phyloP scores from a whole-genome alignment of 2,888 invertebrate species.

The Nomada flava region DNA sequence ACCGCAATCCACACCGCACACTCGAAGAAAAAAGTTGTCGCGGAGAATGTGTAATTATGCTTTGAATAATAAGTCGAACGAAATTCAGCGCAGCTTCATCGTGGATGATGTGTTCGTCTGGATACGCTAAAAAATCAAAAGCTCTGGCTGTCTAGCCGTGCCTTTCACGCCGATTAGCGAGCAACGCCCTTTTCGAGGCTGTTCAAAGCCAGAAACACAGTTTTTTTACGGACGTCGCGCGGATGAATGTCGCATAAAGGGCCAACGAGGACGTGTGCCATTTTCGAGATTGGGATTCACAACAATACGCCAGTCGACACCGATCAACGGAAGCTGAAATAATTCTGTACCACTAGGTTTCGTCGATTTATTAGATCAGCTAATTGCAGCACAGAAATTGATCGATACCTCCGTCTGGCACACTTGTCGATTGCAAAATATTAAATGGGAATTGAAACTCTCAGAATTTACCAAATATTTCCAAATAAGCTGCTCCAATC shows the following conservation, averaged over 20 bases:
- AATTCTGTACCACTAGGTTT: background rate
- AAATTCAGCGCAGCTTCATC: background rate
- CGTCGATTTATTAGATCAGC: constrained; percentile 20
- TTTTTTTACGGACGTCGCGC: constrained; percentile 42
- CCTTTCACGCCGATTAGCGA: constrained; percentile 53
- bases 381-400: background rate
- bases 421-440: no score
- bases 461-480: no score
- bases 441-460: no score
- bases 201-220: constrained; percentile 27
- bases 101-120: background rate
- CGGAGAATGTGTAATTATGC: background rate
- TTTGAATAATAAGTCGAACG: background rate
- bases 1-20: background rate
- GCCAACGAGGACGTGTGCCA: constrained; percentile 16
- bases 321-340: constrained; percentile 20
- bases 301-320: constrained; percentile 18
- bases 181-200: constrained; percentile 16
- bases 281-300: constrained; percentile 44
- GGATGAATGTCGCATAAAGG: constrained; percentile 52
- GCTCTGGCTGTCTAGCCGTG: constrained; percentile 1
- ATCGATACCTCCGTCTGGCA: no score
- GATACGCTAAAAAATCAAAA: constrained; percentile 72
- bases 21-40: background rate
- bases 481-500: no score